Evolutionary conservation across 2,888 invertebrate genomes (phyloP).

Genomic region (Ornithoptera priamus): DNA sequence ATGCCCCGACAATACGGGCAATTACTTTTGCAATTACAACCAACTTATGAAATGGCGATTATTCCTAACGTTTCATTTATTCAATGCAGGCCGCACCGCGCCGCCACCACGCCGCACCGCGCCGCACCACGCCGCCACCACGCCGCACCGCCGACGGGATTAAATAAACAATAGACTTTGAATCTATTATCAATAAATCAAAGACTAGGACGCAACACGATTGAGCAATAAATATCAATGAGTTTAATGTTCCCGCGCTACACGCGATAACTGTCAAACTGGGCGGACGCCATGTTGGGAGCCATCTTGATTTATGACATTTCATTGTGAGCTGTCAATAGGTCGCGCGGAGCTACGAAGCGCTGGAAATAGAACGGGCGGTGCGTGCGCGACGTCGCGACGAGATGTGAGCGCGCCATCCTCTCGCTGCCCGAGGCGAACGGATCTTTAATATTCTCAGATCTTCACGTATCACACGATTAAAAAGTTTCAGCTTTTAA

Average conservation of each 20-base stretch:
- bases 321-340: constrained; percentile 69
- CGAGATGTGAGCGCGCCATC: constrained; percentile 3
- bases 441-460: not conserved
- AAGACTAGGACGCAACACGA: constrained; percentile 58
- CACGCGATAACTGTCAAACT: constrained; percentile 75
- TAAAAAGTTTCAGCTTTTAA: too few species aligned
- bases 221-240: constrained; percentile 80
- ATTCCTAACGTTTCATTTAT: constrained; percentile 21
- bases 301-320: constrained; percentile 74
- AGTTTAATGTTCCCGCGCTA: constrained; percentile 75
- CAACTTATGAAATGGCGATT: not conserved
- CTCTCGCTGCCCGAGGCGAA: not conserved
- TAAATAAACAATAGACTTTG: constrained; percentile 66
- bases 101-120: too few species aligned
- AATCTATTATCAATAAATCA: constrained; percentile 75
- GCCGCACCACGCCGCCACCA: constrained; percentile 28
- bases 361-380: constrained; percentile 31
- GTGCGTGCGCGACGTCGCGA: constrained; percentile 25
- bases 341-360: constrained; percentile 47
- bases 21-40: not conserved
- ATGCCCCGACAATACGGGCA: not conserved
- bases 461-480: too few species aligned
- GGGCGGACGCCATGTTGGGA: constrained; percentile 68
- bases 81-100: constrained; percentile 31
- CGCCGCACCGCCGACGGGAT: constrained; percentile 37